These are phyloP conservation scores for Clamator glandarius DNA, from an alignment of 2,797 vertebrate species.

Conservation along the genomic window DNA sequence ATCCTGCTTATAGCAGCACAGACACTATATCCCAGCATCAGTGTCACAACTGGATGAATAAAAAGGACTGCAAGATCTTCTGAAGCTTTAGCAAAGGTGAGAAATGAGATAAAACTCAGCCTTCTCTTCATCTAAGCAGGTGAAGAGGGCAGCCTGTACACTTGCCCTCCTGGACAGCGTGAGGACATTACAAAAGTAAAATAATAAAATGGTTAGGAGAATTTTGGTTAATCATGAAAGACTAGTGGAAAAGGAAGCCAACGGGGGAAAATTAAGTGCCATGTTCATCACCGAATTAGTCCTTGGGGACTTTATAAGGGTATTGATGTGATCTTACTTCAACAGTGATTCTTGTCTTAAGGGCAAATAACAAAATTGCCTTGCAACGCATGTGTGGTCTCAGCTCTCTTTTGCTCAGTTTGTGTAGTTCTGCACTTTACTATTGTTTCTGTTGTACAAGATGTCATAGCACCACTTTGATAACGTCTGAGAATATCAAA, in stretches of 20 bases:
- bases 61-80: background rate
- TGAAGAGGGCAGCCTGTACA: background rate
- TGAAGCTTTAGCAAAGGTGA: background rate
- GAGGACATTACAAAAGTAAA: background rate
- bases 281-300: slow-evolving; percentile 11
- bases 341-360: background rate
- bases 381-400: background rate
- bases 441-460: slow-evolving; percentile 38
- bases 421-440: background rate
- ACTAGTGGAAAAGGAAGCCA: background rate
- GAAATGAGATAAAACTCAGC: background rate
- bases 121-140: background rate
- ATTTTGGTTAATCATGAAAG: background rate
- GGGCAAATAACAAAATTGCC: slow-evolving; percentile 9
- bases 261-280: background rate
- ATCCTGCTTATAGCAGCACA: background rate
- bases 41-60: background rate
- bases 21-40: background rate
- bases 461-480: slow-evolving; percentile 42
- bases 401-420: background rate
- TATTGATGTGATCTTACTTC: slow-evolving; percentile 23
- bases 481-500: slow-evolving; percentile 57
- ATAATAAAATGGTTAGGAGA: rapidly evolving
- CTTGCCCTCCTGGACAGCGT: background rate
- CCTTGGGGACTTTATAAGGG: background rate